phyloP scores from a whole-genome alignment of 2,113 vertebrate species.

The Corydoras sp. region DNA sequence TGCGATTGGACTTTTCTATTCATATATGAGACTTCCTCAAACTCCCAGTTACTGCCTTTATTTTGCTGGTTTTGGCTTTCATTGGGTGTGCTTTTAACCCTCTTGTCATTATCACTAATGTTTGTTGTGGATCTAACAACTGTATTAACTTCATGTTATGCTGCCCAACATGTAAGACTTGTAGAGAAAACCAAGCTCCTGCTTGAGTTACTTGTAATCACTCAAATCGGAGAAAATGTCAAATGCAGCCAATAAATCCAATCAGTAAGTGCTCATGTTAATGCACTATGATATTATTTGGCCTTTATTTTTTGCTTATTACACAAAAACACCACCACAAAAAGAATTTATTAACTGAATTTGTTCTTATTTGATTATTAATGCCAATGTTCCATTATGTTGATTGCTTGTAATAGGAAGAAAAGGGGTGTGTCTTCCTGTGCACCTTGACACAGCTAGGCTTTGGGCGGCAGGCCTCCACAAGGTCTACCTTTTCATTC shows the following conservation, averaged over 20 bases:
- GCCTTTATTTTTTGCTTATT: slow-evolving; percentile 72
- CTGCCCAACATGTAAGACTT: slow-evolving; percentile 88
- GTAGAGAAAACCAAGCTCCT: slow-evolving; percentile 73
- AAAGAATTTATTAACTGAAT: slow-evolving; percentile 66
- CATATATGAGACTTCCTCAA: slow-evolving; percentile 79
- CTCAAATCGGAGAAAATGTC: neutral
- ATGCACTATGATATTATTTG: slow-evolving; percentile 83
- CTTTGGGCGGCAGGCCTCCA: slow-evolving; percentile 99
- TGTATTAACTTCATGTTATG: slow-evolving; percentile 70
- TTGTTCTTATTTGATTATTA: slow-evolving; percentile 97
- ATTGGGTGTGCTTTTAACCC: slow-evolving; percentile 88
- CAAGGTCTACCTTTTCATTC: slow-evolving; percentile 99
- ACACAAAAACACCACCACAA: slow-evolving; percentile 28
- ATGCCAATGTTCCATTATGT: slow-evolving; percentile 99
- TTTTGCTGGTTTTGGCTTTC: slow-evolving; percentile 67
- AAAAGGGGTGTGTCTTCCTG: slow-evolving; percentile 99
- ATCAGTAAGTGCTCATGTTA: slow-evolving; percentile 71
- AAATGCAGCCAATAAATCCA: slow-evolving; percentile 60
- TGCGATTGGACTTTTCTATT: slow-evolving; percentile 58
- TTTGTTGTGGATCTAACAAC: slow-evolving; percentile 92
- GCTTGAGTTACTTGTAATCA: neutral
- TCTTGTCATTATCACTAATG: slow-evolving; percentile 90
- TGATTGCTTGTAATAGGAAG: slow-evolving; percentile 99
- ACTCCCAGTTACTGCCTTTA: slow-evolving; percentile 83
- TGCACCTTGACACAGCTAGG: slow-evolving; percentile 99